A percentile compares a stretch with the other conserved stretches of the same genome.
Evolutionary conservation across 2,113 vertebrate species (phyloP).

Genomic region (Hyaena hyaena): DNA sequence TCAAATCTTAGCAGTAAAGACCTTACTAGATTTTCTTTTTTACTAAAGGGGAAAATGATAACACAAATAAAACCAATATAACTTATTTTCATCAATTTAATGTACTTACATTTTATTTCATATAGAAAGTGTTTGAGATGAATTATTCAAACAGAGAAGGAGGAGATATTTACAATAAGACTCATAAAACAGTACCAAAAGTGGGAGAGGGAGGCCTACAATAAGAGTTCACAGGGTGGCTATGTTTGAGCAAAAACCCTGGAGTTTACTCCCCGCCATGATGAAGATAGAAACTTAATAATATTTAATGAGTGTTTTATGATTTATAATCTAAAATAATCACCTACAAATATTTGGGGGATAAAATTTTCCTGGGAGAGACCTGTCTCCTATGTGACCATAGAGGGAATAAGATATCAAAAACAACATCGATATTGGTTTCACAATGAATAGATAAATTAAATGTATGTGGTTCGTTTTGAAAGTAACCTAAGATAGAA

Average conservation of each 20-base stretch:
- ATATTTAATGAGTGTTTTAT: neutral
- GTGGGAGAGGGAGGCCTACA: neutral
- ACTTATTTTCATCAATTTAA: neutral
- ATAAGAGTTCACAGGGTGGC: too few relatives aligned
- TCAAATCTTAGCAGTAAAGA: slow-evolving; percentile 46
- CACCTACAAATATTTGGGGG: neutral
- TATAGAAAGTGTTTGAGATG: neutral
- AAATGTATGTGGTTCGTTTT: neutral
- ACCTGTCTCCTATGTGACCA: neutral
- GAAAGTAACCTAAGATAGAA: neutral
- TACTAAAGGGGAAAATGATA: slow-evolving; percentile 9
- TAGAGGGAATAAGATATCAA: neutral
- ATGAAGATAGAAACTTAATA: neutral
- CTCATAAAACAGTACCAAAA: neutral
- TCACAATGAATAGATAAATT: neutral
- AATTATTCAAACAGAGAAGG: neutral
- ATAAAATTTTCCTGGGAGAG: neutral
- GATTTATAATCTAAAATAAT: neutral
- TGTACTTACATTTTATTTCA: neutral
- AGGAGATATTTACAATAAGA: neutral
- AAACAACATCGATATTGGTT: neutral
- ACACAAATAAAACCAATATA: neutral
- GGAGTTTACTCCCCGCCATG: neutral
- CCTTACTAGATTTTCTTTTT: neutral
- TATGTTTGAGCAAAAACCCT: neutral